Conservation (phyloP, 1,140 invertebrate genomes). For the Zaprionus tsacasi region DNA sequence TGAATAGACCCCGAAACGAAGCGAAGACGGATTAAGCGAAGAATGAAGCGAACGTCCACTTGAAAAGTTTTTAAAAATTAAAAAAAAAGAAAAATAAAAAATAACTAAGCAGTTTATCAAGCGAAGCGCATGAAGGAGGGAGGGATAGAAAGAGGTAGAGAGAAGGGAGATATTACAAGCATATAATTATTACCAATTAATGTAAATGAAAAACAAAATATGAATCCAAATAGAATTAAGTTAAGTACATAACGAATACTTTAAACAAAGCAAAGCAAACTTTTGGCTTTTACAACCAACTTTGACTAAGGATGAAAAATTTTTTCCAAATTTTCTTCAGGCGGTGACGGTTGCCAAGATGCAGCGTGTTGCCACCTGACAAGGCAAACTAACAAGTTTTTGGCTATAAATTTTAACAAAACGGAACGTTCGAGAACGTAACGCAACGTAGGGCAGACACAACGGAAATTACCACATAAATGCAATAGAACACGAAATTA, state of each 20-base stretch:
- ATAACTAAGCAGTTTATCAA: slow-evolving; percentile 54
- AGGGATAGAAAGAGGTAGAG: not conserved
- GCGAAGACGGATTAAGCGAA: slow-evolving; percentile 9
- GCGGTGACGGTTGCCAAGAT: slow-evolving; percentile 7
- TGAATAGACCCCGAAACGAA: slow-evolving; percentile 48
- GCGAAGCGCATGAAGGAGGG: slow-evolving; percentile 14
- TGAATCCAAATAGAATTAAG: slow-evolving; percentile 58
- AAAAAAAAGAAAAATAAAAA: slow-evolving; percentile 43
- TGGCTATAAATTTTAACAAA: slow-evolving; percentile 76
- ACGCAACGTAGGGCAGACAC: slow-evolving; percentile 66
- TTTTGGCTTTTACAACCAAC: slow-evolving; percentile 79
- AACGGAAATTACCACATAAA: slow-evolving; percentile 78
- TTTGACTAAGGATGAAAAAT: slow-evolving; percentile 73
- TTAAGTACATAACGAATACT: slow-evolving; percentile 51
- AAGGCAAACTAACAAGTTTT: slow-evolving; percentile 61
- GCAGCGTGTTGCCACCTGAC: slow-evolving; percentile 21
- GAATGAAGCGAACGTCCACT: slow-evolving; percentile 56
- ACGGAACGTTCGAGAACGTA: slow-evolving; percentile 12
- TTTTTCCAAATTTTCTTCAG: slow-evolving; percentile 73
- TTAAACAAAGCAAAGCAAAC: slow-evolving; percentile 69
- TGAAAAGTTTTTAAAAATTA: slow-evolving; percentile 64
- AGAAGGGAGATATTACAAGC: slow-evolving; percentile 34
- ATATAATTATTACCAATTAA: slow-evolving; percentile 71
- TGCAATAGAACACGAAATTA: slow-evolving; percentile 84
- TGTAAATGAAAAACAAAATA: slow-evolving; percentile 65